Percentiles rank a stretch among this genome's conserved stretches.
These are phyloP conservation scores for Cotesia vestalis DNA, from an alignment of 1,140 invertebrate genomes.

Conservation along the genomic window DNA sequence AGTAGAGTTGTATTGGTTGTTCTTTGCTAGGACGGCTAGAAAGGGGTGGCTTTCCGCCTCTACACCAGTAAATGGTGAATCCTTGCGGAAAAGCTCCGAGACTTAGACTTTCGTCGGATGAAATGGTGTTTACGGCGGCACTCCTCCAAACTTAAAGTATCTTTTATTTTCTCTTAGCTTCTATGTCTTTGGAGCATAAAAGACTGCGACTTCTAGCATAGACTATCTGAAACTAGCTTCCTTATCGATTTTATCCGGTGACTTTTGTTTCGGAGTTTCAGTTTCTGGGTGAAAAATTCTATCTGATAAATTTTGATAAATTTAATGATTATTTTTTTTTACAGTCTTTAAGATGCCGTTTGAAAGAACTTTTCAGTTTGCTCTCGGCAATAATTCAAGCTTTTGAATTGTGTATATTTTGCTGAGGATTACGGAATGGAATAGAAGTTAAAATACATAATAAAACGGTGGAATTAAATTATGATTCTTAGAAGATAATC, in stretches of 20 bases:
- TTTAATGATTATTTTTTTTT: neutral
- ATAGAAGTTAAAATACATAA: no score
- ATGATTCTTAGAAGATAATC: slow-evolving; percentile 60
- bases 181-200: neutral
- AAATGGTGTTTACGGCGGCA: slow-evolving; percentile 49
- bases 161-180: slow-evolving; percentile 1
- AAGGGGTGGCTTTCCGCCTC: slow-evolving; percentile 43
- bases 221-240: no score
- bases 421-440: no score
- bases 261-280: neutral
- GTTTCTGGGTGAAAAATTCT: no score
- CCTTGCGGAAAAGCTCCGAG: slow-evolving; percentile 59
- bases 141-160: slow-evolving; percentile 23
- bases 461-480: slow-evolving; percentile 26
- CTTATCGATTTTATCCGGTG: slow-evolving; percentile 10
- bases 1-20: neutral
- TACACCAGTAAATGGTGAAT: slow-evolving; percentile 49
- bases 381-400: no score
- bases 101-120: slow-evolving; percentile 46
- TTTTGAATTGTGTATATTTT: no score
- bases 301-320: no score
- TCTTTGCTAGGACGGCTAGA: slow-evolving; percentile 10
- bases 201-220: no score
- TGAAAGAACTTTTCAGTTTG: no score
- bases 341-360: neutral